Conservation (phyloP, 2,888 invertebrate genomes). For the Heteromurus nitidus region DNA sequence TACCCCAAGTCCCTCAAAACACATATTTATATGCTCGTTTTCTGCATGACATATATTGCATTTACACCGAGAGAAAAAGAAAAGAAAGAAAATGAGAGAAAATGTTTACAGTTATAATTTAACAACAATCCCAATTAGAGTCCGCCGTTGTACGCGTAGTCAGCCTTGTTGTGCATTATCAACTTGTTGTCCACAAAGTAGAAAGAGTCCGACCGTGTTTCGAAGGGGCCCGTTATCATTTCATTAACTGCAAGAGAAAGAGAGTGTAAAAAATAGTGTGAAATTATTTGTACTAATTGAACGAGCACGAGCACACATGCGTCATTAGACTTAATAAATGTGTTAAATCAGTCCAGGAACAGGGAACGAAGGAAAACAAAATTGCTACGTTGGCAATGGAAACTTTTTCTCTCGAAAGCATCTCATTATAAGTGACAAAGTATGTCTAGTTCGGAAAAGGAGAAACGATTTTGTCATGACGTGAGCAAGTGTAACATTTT, state of each 20-base stretch:
- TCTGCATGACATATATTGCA: neutral
- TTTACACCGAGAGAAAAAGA: neutral
- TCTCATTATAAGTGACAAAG: no score
- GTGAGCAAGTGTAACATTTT: constrained; percentile 36
- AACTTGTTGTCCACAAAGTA: constrained; percentile 98
- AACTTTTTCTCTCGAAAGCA: neutral
- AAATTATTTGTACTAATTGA: no score
- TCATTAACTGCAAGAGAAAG: constrained; percentile 84
- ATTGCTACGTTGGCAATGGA: no score
- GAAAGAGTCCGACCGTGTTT: constrained; percentile 98
- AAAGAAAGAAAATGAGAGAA: constrained; percentile 1
- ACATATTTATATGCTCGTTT: neutral
- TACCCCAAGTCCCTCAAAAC: neutral
- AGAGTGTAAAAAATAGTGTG: constrained; percentile 65
- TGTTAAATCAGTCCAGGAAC: neutral
- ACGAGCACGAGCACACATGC: no score
- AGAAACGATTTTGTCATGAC: no score
- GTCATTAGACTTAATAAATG: no score
- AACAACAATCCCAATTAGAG: constrained; percentile 73
- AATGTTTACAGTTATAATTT: no score
- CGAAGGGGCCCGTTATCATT: constrained; percentile 97
- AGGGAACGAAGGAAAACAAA: neutral
- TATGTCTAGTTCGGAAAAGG: no score
- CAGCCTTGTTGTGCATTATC: constrained; percentile 99
- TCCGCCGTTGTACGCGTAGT: constrained; percentile 96